Evolutionary conservation across 2,797 vertebrate species (phyloP), one percentile per base, ranked within the genome.

Genomic region (Phalloptychus januarius): DNA sequence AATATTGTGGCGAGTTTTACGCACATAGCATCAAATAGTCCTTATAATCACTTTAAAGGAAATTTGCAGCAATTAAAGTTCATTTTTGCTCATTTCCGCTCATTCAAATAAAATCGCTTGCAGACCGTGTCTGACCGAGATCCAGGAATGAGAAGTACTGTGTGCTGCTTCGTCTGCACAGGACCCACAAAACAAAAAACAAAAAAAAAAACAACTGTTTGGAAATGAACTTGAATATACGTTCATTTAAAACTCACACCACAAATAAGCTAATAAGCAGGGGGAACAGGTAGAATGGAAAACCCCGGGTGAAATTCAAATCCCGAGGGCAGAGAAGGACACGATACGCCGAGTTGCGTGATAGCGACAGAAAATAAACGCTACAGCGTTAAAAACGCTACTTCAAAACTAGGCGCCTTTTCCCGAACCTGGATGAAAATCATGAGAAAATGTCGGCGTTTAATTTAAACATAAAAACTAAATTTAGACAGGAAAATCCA

Each of bases 271-370:
- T 28, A 28, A 25, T 31, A 33, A 40, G 36, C 20, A 23, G 63
- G 71, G 2, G 3, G 20, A 13, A 72, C 79, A 73, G 74, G 46
- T 45, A 72, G 33, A 38, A 36, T 25, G 74, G 50, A 10, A 28
- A 71, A 16, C 20, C 7, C 63, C 33, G 13, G 72, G 36, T 61
- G 77, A 50, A 73, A 79, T 85, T 85, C 76, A 86, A 85, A 87
- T 15, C 40, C n/a, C 0, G 10, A 48, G 40, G 63, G 65, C 65
- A 50, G 36, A 5, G 15, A 48, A n/a, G 12, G 16, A 74, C 73
- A 31, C 15, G 31, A 10, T 6, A n/a, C 42, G 8, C 6, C 12
- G 31, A 31, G 46, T 20, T 23, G 28, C 20, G 63, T 61, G 2
- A 45, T 0, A 5, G 28, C 5, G 7, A 65, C 38, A 76, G 76